Evolutionary conservation across 2,797 vertebrate genomes (phyloP).

Genomic region (Triplophysa bombifrons): DNA sequence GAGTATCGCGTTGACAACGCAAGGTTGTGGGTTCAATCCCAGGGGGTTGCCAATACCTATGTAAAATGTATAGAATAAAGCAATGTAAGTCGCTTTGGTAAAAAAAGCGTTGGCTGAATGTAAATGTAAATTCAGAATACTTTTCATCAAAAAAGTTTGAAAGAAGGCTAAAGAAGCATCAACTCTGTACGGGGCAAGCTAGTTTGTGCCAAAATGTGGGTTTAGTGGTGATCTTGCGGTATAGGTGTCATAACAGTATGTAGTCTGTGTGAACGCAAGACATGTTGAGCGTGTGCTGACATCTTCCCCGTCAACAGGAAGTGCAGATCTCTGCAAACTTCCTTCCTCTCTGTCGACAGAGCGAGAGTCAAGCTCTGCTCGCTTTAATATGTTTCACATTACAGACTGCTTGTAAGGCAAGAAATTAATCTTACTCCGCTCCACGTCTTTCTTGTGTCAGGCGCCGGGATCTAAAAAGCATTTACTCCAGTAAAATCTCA

Average conservation of each 20-base stretch:
- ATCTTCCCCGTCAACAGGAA: constrained; percentile 76
- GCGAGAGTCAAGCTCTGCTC: constrained; percentile 28
- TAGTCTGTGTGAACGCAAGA: constrained; percentile 23
- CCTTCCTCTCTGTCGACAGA: constrained; percentile 64
- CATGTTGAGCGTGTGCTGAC: constrained; percentile 56
- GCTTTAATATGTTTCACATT: constrained; percentile 62
- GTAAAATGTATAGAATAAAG: too few species aligned
- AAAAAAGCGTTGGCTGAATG: too few species aligned
- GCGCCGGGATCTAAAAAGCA: constrained; percentile 51
- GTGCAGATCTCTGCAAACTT: constrained; percentile 68
- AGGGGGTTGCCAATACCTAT: too few species aligned
- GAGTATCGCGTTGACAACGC: too few species aligned
- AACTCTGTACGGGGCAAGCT: neutral
- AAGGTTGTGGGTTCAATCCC: too few species aligned
- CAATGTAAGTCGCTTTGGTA: too few species aligned
- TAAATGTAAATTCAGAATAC: too few species aligned
- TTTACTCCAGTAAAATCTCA: constrained; percentile 35
- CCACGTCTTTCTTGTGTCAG: constrained; percentile 62
- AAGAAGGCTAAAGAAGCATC: neutral
- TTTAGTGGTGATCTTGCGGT: neutral
- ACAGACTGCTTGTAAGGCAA: constrained; percentile 25
- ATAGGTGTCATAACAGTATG: constrained; percentile 6
- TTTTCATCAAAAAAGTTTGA: too few species aligned
- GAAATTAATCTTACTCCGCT: constrained; percentile 54
- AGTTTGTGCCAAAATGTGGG: neutral